These are phyloP conservation scores for Aurelia coerulea DNA, from an alignment of 30 jellyfish, hydroid and myxozoan genomes.

Conservation along the genomic window DNA sequence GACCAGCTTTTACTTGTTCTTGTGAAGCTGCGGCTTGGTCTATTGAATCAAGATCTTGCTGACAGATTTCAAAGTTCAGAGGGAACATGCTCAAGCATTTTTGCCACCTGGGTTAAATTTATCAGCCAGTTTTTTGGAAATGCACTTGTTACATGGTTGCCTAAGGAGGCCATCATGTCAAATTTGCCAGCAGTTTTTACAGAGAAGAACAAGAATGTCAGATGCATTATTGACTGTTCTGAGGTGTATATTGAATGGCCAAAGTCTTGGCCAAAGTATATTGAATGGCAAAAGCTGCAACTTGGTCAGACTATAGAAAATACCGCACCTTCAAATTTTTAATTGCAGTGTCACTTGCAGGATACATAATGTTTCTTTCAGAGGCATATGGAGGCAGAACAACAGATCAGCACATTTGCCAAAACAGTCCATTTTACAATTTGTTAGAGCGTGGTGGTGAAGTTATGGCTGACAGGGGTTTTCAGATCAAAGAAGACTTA, in stretches of 20 bases:
- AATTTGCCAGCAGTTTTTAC: constrained; percentile 20
- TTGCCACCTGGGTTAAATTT: constrained; percentile 34
- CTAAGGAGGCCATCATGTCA: constrained; percentile 3
- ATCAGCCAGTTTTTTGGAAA: constrained; percentile 15
- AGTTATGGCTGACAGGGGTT: constrained; percentile 65
- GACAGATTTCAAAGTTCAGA: constrained; percentile 34
- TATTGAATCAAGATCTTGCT: constrained; percentile 44
- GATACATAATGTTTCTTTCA: constrained; percentile 22
- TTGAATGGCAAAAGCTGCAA: constrained; percentile 23
- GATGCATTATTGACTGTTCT: constrained; percentile 38
- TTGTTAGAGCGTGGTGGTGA: constrained; percentile 61
- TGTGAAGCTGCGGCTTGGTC: constrained; percentile 46
- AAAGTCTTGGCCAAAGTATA: constrained; percentile 27
- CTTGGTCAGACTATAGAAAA: constrained; percentile 39
- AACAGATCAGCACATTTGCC: constrained; percentile 19
- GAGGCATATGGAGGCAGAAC: constrained; percentile 40
- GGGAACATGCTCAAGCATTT: constrained; percentile 11
- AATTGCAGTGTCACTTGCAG: constrained; percentile 27
- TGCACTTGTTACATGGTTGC: constrained; percentile 22
- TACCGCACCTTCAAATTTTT: constrained; percentile 16
- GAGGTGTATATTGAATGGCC: constrained; percentile 42
- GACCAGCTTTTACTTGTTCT: constrained; percentile 29
- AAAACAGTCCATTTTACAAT: constrained; percentile 27
- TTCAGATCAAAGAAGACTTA: constrained; percentile 47
- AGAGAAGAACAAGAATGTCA: background rate